Conservation (phyloP, 2,113 vertebrate genomes). For the Corapipo altera region DNA sequence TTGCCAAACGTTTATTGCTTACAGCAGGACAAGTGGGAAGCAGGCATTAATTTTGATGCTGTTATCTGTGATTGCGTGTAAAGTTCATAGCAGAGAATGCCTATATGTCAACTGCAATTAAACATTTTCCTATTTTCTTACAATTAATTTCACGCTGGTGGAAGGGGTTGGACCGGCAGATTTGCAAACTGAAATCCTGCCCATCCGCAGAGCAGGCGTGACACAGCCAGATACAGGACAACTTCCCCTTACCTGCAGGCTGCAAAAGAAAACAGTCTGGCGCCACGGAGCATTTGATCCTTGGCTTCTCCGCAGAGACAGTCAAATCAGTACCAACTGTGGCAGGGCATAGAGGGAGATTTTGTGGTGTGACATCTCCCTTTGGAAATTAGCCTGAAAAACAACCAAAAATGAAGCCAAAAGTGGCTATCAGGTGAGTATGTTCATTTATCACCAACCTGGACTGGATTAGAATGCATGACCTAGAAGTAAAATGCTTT, state of each 20-base stretch:
- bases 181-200: conserved; percentile 3
- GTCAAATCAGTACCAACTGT: conserved; percentile 36
- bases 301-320: conserved; percentile 16
- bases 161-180: background rate
- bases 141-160: background rate
- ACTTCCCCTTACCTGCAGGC: conserved; percentile 55
- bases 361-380: background rate
- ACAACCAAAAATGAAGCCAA: background rate
- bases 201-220: background rate
- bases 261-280: conserved; percentile 52
- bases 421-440: conserved; percentile 44
- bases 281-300: conserved; percentile 15
- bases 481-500: conserved; percentile 59
- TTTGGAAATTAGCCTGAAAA: conserved; percentile 3
- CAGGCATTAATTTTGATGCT: conserved; percentile 44
- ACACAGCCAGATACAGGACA: conserved; percentile 13
- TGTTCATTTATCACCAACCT: conserved; percentile 31
- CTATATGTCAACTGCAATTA: conserved; percentile 49
- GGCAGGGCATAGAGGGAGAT: background rate
- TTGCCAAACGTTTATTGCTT: conserved; percentile 64
- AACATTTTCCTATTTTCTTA: background rate
- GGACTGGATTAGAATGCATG: conserved; percentile 39
- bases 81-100: conserved; percentile 22
- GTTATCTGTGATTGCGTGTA: conserved; percentile 22
- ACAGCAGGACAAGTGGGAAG: conserved; percentile 59